Percentiles rank a stretch among this genome's conserved stretches.
These are phyloP conservation scores for Trinectes maculatus DNA, from an alignment of 2,113 vertebrate species.

Conservation along the genomic window DNA sequence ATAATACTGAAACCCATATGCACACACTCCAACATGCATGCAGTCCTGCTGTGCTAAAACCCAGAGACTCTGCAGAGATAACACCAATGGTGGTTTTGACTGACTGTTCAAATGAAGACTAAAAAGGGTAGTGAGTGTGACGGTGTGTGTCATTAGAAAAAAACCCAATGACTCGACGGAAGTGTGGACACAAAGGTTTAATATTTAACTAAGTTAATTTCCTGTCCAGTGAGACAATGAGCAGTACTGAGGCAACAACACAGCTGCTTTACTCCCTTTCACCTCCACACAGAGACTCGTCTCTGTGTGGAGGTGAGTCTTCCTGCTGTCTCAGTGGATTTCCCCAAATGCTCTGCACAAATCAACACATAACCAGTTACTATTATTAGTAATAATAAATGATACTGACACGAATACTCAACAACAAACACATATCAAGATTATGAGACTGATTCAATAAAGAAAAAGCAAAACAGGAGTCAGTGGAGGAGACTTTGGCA, in stretches of 20 bases:
- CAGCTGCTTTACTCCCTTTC: background rate
- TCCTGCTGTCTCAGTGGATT: no score
- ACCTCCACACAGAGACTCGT: background rate
- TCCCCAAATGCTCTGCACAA: no score
- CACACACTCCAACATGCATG: constrained; percentile 6
- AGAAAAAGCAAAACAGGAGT: background rate
- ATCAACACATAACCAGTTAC: no score
- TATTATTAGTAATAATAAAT: no score
- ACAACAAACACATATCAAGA: no score
- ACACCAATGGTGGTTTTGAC: background rate
- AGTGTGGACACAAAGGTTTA: constrained; percentile 9
- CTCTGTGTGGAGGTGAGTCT: no score
- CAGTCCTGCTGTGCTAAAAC: background rate
- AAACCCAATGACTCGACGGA: background rate
- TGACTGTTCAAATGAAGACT: constrained; percentile 2
- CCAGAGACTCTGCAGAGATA: background rate
- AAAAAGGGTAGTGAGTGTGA: background rate
- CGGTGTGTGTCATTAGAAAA: background rate
- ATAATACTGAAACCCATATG: background rate
- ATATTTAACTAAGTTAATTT: constrained; percentile 46
- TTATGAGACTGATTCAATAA: no score
- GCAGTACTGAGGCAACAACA: background rate
- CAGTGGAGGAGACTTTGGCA: background rate
- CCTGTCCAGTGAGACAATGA: background rate
- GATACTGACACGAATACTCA: no score